A percentile compares a stretch with the other conserved stretches of the same genome.
These are phyloP conservation scores for Berghia stephanieae DNA, from an alignment of 1,140 invertebrate genomes.

Conservation along the genomic window DNA sequence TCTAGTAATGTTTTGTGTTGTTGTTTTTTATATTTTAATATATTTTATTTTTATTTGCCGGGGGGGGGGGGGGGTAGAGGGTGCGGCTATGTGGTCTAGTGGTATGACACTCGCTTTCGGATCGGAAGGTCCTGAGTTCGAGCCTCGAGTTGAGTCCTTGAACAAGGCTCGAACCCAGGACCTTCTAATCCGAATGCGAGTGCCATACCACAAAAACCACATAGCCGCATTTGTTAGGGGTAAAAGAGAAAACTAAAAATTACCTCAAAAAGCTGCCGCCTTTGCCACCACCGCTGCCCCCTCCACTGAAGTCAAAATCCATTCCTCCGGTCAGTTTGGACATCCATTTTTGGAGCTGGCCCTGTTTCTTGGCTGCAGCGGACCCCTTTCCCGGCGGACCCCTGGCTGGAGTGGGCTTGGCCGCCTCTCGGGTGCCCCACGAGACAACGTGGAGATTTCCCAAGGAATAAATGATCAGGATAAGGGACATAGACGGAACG, in stretches of 20 bases:
- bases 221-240: neutral
- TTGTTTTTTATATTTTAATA: neutral
- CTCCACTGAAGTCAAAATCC: too few species aligned
- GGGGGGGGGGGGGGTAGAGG: neutral
- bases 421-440: slow-evolving; percentile 90
- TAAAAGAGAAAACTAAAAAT: neutral
- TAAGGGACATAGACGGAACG: slow-evolving; percentile 92
- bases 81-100: too few species aligned
- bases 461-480: slow-evolving; percentile 89
- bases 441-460: slow-evolving; percentile 90
- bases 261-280: neutral
- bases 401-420: slow-evolving; percentile 67
- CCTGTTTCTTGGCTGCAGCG: slow-evolving; percentile 21
- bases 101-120: too few species aligned
- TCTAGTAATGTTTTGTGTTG: neutral
- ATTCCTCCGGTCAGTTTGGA: neutral
- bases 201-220: neutral
- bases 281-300: neutral
- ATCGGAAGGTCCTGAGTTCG: too few species aligned
- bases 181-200: neutral
- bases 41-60: neutral
- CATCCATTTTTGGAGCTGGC: slow-evolving; percentile 14
- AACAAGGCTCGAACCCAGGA: too few species aligned
- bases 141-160: too few species aligned
- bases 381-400: neutral